Base-by-base conservation (phyloP, 2,113 vertebrate genomes). In the Neogale vison region DNA sequence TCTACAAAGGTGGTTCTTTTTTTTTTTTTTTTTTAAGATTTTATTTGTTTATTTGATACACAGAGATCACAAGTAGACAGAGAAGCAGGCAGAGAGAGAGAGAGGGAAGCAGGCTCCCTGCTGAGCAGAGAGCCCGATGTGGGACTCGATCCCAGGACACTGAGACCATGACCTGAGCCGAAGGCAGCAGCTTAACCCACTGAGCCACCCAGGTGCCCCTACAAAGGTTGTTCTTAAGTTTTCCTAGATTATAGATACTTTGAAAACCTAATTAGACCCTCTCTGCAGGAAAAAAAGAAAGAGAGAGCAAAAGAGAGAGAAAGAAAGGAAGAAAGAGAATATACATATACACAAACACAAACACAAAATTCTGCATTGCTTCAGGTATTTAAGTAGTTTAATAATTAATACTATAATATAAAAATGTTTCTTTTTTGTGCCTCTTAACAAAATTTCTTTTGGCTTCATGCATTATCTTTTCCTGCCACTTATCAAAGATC, bases 341-440 rank as follows among this genome's bases (percentile, higher is more conserved):
- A 39, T 45, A 80, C 11, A 79, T 52, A 52, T 31, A 18, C 26
- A 4, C 1, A 93, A 50, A 86, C 17, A 81, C 29, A 94, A 36
- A 90, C n/a, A 93, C 2, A 86, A 90, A 95, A 80, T 85, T 86
- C 55, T 92, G 7, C 47, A 15, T 86, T 88, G 31, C 88, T 95
- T 96, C 47, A 97, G 36, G n/a, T 2, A 72, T 84, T n/a, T 93
- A 92, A 86, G 29, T 26, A 86, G 12, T 96, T 90, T 10, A 87
- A 92, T 96, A 94, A 80, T 26, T 77, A 67, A 80, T 82, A 17
- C 42, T 88, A 81, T 88, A 90, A 88, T 67, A 61, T 36, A 82
- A 85, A 93, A 88, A 67, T n/a, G 13, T 59, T 47, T 72, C 55
- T 90, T 89, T 29, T 95, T 90, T 42, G 11, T 42, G 15, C 31